Base-by-base conservation (phyloP, 2,113 vertebrate species). In the Misgurnus anguillicaudatus region DNA sequence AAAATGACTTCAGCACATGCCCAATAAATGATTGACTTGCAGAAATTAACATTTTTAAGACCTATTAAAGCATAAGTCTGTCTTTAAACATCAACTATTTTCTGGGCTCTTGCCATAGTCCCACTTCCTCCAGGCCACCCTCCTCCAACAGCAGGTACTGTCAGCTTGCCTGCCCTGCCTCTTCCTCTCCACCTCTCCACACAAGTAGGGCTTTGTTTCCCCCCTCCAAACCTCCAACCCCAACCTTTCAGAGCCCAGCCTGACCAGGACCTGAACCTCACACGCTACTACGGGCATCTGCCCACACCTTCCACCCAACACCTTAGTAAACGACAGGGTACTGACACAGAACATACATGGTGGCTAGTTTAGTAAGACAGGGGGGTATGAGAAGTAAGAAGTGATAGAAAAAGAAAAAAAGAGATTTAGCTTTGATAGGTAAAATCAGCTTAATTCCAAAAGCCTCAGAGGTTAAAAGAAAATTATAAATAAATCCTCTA, bases 71-170 rank as follows among this genome's bases (percentile, higher is more conserved):
- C 5, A 42, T 42, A 42, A 42, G 9, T 5, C 41, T 42, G 83
- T 80, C 87, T 91, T 89, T 89, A 84, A 86, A 31, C 24, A 31
- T 31, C 91, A 90, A 89, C 88, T 66, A 61, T 66, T 81, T 86
- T 87, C 90, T 87, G 86, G 39, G 47, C 80, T 71, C 79, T 86
- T 78, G 87, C 88, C 90, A 86, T 87, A 85, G 82, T 88, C 88
- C 53, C 47, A 84, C 88, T 92, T 92, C 91, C 89, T 87, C 86
- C 80, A 88, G 85, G 60, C 58, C 62, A 78, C 84, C 85, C 90
- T 87, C 87, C 88, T 90, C 90, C 88, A 91, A 91, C 89, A 92
- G 89, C 90, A 92, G 89, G 91, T 92, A 92, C 90, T 91, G 89
- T 89, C 91, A 88, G 84, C 87, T 84, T 77, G 80, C 61, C 82